Evolutionary conservation across 2,797 vertebrate genomes (phyloP), one percentile per base, ranked within the genome.

Genomic region (Gobionotothen gibberifrons): DNA sequence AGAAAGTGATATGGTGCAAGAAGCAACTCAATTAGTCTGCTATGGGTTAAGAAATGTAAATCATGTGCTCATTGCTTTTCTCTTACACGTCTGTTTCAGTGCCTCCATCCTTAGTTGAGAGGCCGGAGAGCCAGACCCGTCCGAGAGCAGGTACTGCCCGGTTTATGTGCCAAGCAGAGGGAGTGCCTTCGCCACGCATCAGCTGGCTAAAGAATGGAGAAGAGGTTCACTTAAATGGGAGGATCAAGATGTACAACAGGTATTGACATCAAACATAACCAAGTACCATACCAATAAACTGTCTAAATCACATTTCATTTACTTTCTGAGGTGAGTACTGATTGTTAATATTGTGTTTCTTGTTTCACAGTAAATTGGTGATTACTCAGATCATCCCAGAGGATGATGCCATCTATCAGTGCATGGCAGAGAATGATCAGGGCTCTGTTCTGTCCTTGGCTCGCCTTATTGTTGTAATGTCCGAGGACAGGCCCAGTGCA

Each of bases 161-260:
- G 22, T 99, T 99, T 79, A 96, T 96, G 83, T 99, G 98, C 89
- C 97, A 96, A 80, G 97, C 97, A 1, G 96, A 97, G 84, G 98
- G 98, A 65, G 94, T 96, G 39, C 97, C 98, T 1, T 65, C 83
- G 2, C 98, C 98, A 21, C 96, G 87, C 87, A 96, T 99, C 89
- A 96, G 92, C n/a, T 99, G 98, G 98, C 86, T 99, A 61, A 99
- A 98, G 91, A 99, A 99, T 3, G 98, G 97, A 67, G 93, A 97
- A 76, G 93, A 93, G 74, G 94, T 99, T 74, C 96, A 97, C 76
- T 95, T 98, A 71, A 98, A 99, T 57, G 98, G 98, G 9, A 96
- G 98, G 88, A 97, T 99, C 82, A 99, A 99, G 93, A 96, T 97
- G 96, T 99, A 99, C 90, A 98, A 95, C 95, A 98, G 97, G 98